phyloP scores from a whole-genome alignment of 2,888 invertebrate species.

The Macropis europaea region DNA sequence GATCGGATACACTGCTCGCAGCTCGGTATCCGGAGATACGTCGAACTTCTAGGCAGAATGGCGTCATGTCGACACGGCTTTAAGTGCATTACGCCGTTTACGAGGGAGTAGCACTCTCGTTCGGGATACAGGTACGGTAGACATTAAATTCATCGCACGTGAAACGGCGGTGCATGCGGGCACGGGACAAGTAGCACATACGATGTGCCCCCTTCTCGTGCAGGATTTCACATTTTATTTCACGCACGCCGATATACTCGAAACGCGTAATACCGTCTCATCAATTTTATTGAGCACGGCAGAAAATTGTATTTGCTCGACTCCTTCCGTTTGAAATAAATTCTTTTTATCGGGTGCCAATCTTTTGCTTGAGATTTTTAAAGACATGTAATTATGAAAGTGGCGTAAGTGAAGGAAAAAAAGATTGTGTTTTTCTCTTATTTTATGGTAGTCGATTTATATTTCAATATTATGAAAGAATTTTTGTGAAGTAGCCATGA shows the following conservation, averaged over 20 bases:
- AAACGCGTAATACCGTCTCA: slow-evolving; percentile 6
- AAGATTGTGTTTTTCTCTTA: neutral
- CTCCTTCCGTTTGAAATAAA: too few relatives aligned
- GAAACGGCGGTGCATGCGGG: slow-evolving; percentile 60
- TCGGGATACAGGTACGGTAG: slow-evolving; percentile 38
- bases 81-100: slow-evolving; percentile 57
- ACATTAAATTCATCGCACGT: slow-evolving; percentile 65
- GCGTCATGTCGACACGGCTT: slow-evolving; percentile 41
- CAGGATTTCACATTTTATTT: slow-evolving; percentile 34
- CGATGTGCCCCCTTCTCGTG: neutral
- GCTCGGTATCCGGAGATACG: slow-evolving; percentile 18
- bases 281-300: slow-evolving; percentile 45
- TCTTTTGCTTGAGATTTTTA: too few relatives aligned
- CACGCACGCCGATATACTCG: slow-evolving; percentile 34
- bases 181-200: slow-evolving; percentile 42
- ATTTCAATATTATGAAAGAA: too few relatives aligned
- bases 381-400: too few relatives aligned
- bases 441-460: neutral
- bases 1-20: slow-evolving; percentile 22
- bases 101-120: slow-evolving; percentile 33
- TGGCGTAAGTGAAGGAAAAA: too few relatives aligned
- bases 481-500: too few relatives aligned
- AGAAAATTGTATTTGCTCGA: too few relatives aligned
- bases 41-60: slow-evolving; percentile 45
- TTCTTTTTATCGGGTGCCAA: too few relatives aligned